Evolutionary conservation across 2,797 vertebrate species (phyloP), one percentile per base, ranked within the genome.

Genomic region (Thripadectes ignobilis): DNA sequence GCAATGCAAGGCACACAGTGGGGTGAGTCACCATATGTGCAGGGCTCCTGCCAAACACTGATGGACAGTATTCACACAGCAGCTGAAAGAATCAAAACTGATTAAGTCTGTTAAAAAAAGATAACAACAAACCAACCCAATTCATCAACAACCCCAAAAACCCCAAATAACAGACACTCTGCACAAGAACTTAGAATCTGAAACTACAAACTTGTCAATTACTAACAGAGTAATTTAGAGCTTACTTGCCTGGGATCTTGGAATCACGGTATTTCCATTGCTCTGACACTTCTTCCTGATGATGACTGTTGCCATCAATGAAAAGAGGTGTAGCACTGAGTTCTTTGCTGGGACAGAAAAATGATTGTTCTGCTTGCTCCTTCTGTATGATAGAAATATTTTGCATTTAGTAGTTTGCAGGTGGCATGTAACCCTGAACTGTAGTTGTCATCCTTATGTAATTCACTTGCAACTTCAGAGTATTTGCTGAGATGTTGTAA

Each of bases 21-120:
- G 2, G 23, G 39, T 32, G 19, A 27, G 6, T 43, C 30, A 14
- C 15, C 12, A 3, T 0, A 0, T 7, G 26, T n/a, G 39, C 39
- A 30, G 36, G 63, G 38, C 36, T 88, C 30, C 46, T 57, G 19
- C 11, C 32, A 55, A 61, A 68, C 27, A 20, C 20, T 41, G 32
- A 51, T 16, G 43, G 23, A 17, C 30, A 63, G 39, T 21, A n/a
- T 49, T 36, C 10, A 49, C 52, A 17, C 10, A n/a, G 43, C 14
- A 77, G 58, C 52, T 62, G 20, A 30, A 63, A 54, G 36, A 62
- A 48, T 43, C 26, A 82, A 22, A 77, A 30, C 36, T 26, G 34
- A 29, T 21, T 0, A 14, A 23, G 26, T 34, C 5, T n/a, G n/a
- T 38, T 32, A 24, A 55, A 59, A 59, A 49, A 61, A 43, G 19